phyloP scores from a whole-genome alignment of 2,888 invertebrate species.

The Apoda limacodes region DNA sequence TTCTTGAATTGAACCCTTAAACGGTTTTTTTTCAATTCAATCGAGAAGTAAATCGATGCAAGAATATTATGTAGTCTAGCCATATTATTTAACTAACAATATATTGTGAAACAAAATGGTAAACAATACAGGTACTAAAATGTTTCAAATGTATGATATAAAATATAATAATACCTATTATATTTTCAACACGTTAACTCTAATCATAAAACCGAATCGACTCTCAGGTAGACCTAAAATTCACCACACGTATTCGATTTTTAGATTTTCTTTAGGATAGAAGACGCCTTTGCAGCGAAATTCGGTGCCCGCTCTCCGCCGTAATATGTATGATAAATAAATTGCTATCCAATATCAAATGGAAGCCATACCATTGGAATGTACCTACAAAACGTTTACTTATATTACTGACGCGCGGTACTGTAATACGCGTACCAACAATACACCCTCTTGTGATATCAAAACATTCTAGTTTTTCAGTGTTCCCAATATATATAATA shows the following conservation, averaged over 20 bases:
- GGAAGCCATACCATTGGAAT: conserved; percentile 61
- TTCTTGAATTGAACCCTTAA: too few species aligned
- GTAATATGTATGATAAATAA: conserved; percentile 71
- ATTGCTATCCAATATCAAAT: conserved; percentile 70
- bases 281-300: conserved; percentile 48
- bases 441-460: too few species aligned
- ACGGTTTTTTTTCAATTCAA: too few species aligned
- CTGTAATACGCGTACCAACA: too few species aligned
- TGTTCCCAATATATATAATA: too few species aligned
- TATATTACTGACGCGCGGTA: conserved; percentile 44
- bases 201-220: conserved; percentile 33
- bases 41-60: too few species aligned
- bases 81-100: too few species aligned
- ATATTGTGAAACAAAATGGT: too few species aligned
- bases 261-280: conserved; percentile 55
- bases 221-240: conserved; percentile 36
- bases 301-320: conserved; percentile 46
- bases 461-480: too few species aligned
- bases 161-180: neutral
- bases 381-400: conserved; percentile 53
- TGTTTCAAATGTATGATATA: too few species aligned
- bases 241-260: conserved; percentile 59
- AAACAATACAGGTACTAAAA: too few species aligned
- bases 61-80: too few species aligned
- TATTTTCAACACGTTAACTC: conserved; percentile 19